Base-by-base conservation (phyloP, 2,113 vertebrate species). In the Leptobrachium ailaonicum region DNA sequence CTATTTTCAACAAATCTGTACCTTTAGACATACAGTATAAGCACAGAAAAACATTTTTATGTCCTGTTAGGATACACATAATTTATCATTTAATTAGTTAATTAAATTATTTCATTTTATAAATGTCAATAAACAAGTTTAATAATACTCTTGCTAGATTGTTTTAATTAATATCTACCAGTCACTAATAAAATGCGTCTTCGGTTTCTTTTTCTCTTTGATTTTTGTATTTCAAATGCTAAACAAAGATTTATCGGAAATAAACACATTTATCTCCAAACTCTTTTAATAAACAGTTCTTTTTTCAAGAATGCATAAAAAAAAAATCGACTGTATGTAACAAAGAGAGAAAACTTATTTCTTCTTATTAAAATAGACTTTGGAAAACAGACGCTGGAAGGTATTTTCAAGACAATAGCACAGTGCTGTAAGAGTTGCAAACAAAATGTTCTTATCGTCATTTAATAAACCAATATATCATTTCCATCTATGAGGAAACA, bases 361-460 rank as follows among this genome's bases (percentile, higher is more conserved):
- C 32, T 41, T 75, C 47, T 41, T 41, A 75, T 75, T 41, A 75
- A 53, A 75, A 66, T 44, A 14, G 41, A 45, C 56, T 20, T 74
- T 11, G 43, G 72, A 74, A 72, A 73, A 60, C 56, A 12, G 56
- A 45, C 43, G 72, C 56, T 45, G 12, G 42, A 45, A 63, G 72
- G 20, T 41, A 63, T 45, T 60, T 72, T 63, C 58, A 32, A 58
- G n/a, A 40, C 43, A 47, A 20, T 11, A 60, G 13, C 56, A 3
- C 4, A 44, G 44, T 64, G 58, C 53, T 54, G 9, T n/a, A 74
- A 74, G 42, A 74, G 6, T 6, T 56, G 71, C 42, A 44, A 44
- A 74, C 41, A 63, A 10, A 63, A 63, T 32, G 41, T 63, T 62
- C 42, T 44, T 44, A 44, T 11, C 56, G 63, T 74, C 41, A 45